These are phyloP conservation scores for Poecile montanus DNA, from an alignment of 2,797 vertebrate species.

Conservation along the genomic window DNA sequence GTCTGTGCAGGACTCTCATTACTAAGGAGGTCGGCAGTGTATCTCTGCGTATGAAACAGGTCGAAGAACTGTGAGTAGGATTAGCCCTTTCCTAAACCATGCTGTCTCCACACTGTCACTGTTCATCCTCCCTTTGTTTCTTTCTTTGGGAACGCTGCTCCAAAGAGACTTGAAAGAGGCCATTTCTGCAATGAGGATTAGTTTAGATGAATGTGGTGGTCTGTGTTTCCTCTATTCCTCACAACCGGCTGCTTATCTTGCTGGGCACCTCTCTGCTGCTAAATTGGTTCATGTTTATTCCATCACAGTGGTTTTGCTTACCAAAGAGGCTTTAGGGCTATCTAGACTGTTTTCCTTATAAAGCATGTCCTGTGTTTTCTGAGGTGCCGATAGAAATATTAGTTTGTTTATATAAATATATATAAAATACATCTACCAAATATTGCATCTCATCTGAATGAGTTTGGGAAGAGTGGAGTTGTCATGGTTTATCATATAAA, in stretches of 20 bases:
- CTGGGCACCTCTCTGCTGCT: slow-evolving; percentile 20
- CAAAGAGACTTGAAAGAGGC: background rate
- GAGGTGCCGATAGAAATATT: background rate
- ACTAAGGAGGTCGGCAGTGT: slow-evolving; percentile 99
- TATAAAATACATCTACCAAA: background rate
- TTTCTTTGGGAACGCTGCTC: slow-evolving; percentile 40
- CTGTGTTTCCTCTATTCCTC: background rate
- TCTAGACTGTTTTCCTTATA: background rate
- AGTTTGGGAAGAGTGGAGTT: background rate
- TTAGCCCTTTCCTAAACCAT: slow-evolving; percentile 66
- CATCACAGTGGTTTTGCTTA: background rate
- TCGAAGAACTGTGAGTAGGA: slow-evolving; percentile 99
- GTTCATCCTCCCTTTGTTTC: slow-evolving; percentile 22
- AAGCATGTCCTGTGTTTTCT: background rate
- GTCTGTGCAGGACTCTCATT: slow-evolving; percentile 88
- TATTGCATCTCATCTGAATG: background rate
- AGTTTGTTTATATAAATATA: background rate
- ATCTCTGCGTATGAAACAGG: slow-evolving; percentile 99
- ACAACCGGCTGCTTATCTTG: background rate
- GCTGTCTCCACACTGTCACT: slow-evolving; percentile 62
- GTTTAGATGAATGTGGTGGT: background rate
- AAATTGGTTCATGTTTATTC: background rate
- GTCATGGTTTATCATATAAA: background rate
- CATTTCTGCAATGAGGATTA: background rate
- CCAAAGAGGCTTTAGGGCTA: background rate